phyloP scores from a whole-genome alignment of 2,888 invertebrate genomes.

The Conomelus anceps region DNA sequence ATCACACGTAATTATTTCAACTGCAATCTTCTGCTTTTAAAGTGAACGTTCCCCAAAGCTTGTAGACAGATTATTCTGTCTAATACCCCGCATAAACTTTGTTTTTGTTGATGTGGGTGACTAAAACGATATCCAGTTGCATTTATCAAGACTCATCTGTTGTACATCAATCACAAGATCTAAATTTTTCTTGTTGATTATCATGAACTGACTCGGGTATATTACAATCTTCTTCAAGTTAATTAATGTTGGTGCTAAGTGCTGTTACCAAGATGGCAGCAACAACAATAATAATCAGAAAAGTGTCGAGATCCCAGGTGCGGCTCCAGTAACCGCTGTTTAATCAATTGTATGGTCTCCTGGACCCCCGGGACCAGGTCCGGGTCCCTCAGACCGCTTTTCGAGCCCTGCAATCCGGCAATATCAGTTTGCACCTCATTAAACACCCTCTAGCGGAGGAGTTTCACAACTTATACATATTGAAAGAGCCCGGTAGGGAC shows the following conservation, averaged over 20 bases:
- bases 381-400: background rate
- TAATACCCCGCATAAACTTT: no score
- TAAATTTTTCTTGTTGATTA: background rate
- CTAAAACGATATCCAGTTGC: no score
- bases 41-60: no score
- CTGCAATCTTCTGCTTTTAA: no score
- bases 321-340: background rate
- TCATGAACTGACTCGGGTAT: no score
- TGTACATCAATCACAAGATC: background rate
- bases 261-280: background rate
- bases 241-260: background rate
- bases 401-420: background rate
- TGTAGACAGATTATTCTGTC: no score
- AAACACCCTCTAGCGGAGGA: background rate
- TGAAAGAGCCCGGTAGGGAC: background rate
- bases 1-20: no score
- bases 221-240: background rate
- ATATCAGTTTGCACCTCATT: constrained; percentile 7
- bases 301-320: background rate
- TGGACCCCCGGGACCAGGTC: background rate
- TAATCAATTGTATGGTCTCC: constrained; percentile 8
- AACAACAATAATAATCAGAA: background rate
- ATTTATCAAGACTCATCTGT: no score
- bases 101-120: no score
- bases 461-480: constrained; percentile 7